Evolutionary conservation across 1,140 invertebrate genomes (phyloP).

Genomic region (Musca domestica): DNA sequence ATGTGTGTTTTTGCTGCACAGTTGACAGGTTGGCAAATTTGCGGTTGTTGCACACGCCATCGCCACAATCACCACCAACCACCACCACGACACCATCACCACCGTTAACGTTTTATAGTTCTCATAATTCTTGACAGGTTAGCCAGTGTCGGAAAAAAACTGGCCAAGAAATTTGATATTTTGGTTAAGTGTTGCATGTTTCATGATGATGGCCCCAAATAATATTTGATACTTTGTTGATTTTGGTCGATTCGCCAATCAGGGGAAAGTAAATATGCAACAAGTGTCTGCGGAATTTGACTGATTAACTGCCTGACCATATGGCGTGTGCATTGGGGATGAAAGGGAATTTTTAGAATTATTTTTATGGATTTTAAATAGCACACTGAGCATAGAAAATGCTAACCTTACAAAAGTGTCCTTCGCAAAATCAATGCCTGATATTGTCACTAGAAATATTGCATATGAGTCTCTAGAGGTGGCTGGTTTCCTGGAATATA

Average conservation of each 20-base stretch:
- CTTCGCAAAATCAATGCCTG: too few relatives aligned
- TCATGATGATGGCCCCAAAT: not conserved
- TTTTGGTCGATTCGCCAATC: conserved; percentile 9
- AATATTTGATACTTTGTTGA: conserved; percentile 13
- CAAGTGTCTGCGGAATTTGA: too few relatives aligned
- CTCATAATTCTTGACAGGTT: not conserved
- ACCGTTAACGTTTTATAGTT: not conserved
- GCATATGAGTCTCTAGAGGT: too few relatives aligned
- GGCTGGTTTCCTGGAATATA: too few relatives aligned
- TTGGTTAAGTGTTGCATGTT: not conserved
- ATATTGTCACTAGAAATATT: too few relatives aligned
- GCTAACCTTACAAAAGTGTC: too few relatives aligned
- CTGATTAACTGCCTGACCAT: too few relatives aligned
- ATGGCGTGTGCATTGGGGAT: too few relatives aligned
- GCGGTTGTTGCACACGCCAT: conserved; percentile 17
- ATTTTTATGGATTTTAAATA: too few relatives aligned
- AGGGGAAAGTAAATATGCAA: too few relatives aligned
- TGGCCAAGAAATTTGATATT: not conserved
- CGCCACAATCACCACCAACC: not conserved
- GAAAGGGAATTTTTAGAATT: too few relatives aligned
- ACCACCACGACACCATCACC: not conserved
- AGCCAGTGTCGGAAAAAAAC: not conserved
- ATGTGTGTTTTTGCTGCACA: not conserved
- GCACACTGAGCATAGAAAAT: too few relatives aligned
- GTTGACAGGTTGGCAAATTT: not conserved